Evolutionary conservation across 2,888 invertebrate species (phyloP).

Genomic region (Ernsta delagoae): DNA sequence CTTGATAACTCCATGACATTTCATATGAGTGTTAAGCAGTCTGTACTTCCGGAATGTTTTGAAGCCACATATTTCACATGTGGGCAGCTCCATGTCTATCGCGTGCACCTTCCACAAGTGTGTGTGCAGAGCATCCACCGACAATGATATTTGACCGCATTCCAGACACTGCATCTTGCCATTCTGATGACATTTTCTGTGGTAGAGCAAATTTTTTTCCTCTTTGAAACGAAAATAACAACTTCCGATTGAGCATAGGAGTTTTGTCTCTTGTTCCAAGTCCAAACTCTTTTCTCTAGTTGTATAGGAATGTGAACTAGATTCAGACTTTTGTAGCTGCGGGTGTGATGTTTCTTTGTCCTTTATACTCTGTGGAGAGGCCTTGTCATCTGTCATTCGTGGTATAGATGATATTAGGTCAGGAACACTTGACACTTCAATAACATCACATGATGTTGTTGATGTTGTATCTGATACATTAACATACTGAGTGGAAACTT

Average conservation of each 20-base stretch:
- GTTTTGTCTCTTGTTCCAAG: constrained; percentile 48
- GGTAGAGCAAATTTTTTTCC: constrained; percentile 86
- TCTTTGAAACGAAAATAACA: constrained; percentile 85
- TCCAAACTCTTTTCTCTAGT: constrained; percentile 42
- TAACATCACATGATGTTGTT: constrained; percentile 57
- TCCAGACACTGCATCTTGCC: constrained; percentile 86
- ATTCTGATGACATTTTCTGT: constrained; percentile 86
- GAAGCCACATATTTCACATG: constrained; percentile 90
- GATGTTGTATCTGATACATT: constrained; percentile 61
- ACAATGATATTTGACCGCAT: constrained; percentile 83
- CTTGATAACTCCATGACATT: constrained; percentile 88
- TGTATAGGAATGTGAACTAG: background rate
- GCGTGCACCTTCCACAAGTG: constrained; percentile 92
- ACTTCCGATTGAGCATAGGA: constrained; percentile 79
- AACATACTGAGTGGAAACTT: constrained; percentile 68
- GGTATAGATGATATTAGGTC: constrained; percentile 77
- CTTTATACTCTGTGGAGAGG: constrained; percentile 47
- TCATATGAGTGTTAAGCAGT: constrained; percentile 89
- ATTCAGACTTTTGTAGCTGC: constrained; percentile 52
- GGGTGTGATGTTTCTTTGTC: constrained; percentile 45
- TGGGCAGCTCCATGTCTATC: constrained; percentile 91
- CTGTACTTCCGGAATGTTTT: constrained; percentile 89
- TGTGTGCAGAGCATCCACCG: constrained; percentile 89
- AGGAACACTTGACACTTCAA: constrained; percentile 69
- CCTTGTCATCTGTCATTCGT: constrained; percentile 47